phyloP scores from a whole-genome alignment of 2,797 vertebrate species.

The Prionace glauca region DNA sequence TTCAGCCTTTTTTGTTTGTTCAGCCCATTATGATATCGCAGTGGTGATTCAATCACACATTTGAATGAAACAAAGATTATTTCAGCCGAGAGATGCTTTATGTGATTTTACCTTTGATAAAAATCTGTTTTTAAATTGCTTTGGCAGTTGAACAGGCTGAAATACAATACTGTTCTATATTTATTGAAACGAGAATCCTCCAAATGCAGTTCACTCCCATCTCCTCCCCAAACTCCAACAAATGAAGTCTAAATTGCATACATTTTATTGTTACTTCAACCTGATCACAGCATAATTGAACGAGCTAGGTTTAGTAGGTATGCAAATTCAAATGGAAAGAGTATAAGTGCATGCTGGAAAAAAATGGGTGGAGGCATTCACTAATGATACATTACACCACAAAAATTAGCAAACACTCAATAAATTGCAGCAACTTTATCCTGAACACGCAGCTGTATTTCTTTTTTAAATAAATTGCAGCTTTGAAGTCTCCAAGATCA shows the following conservation, averaged over 20 bases:
- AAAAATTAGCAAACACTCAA: neutral
- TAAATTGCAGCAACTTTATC: neutral
- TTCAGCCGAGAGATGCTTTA: neutral
- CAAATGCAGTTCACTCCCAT: neutral
- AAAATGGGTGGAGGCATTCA: neutral
- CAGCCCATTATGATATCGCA: neutral
- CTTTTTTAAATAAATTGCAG: slow-evolving; percentile 47
- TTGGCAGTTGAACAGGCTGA: neutral
- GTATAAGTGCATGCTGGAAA: neutral
- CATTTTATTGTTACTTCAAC: neutral
- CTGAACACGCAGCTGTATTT: neutral
- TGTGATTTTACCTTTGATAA: neutral
- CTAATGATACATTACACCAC: neutral
- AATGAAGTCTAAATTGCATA: neutral
- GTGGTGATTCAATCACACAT: neutral
- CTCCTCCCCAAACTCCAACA: neutral
- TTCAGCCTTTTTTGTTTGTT: neutral
- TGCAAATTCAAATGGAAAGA: neutral
- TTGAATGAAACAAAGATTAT: neutral
- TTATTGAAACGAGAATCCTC: neutral
- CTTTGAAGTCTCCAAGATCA: slow-evolving; percentile 72
- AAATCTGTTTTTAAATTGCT: slow-evolving; percentile 2
- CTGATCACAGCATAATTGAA: neutral
- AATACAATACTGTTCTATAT: neutral
- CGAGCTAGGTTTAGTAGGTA: neutral